phyloP scores from a whole-genome alignment of 92 coral and sea anemone genomes.

The Heliopora coerulea region DNA sequence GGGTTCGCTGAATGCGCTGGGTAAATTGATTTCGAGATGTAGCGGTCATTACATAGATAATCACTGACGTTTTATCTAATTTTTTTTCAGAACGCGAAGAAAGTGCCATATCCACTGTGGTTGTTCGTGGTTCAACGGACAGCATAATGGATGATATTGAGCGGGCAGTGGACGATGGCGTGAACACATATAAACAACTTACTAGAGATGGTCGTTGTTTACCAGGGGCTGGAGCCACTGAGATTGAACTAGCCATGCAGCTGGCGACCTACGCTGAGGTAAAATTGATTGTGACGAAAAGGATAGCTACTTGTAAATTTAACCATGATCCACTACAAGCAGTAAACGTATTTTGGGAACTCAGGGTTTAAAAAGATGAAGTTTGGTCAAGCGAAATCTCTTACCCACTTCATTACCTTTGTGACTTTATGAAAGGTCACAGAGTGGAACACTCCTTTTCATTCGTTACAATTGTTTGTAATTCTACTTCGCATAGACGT shows the following conservation, averaged over 20 bases:
- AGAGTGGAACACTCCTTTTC: background rate
- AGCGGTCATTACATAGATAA: too few species aligned
- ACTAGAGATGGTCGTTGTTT: constrained; percentile 86
- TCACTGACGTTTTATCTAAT: background rate
- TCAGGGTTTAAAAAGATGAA: too few species aligned
- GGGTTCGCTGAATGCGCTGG: too few species aligned
- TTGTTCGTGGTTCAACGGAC: constrained; percentile 89
- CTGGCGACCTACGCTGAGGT: constrained; percentile 93
- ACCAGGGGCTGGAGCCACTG: constrained; percentile 98
- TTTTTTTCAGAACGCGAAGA: constrained; percentile 80
- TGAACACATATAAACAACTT: constrained; percentile 83
- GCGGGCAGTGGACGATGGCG: constrained; percentile 97
- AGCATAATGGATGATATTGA: constrained; percentile 97
- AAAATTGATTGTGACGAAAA: background rate
- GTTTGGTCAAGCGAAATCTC: too few species aligned
- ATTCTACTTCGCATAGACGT: constrained; percentile 66
- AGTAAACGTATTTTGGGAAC: too few species aligned
- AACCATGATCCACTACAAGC: too few species aligned
- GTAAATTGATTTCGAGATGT: too few species aligned
- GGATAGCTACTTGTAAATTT: too few species aligned
- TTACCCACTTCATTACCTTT: too few species aligned
- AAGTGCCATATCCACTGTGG: constrained; percentile 85
- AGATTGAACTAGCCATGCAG: constrained; percentile 92
- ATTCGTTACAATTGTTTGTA: too few species aligned
- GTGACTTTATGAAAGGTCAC: too few species aligned